Evolutionary conservation across 2,888 invertebrate genomes (phyloP).

Genomic region (Hecatera dysodea): DNA sequence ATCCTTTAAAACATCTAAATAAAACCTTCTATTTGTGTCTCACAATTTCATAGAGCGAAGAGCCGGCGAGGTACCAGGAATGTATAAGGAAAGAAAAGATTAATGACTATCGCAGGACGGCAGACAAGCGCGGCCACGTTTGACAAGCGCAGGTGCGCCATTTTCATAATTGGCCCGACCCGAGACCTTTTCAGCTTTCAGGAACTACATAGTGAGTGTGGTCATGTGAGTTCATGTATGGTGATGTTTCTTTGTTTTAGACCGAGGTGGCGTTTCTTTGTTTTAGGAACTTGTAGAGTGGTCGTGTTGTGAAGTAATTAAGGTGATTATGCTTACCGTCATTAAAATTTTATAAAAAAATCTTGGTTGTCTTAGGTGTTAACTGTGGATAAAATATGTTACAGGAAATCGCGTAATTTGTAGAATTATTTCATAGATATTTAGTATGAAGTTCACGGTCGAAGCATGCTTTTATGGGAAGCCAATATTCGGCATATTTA

Average conservation of each 20-base stretch:
- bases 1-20: conserved; percentile 59
- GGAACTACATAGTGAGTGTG: conserved; percentile 69
- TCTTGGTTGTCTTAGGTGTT: neutral
- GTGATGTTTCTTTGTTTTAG: conserved; percentile 43
- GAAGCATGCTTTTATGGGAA: neutral
- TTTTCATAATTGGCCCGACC: conserved; percentile 91
- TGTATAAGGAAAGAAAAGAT: conserved; percentile 88
- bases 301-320: conserved; percentile 8
- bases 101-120: conserved; percentile 83
- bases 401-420: neutral
- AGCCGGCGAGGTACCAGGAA: conserved; percentile 82
- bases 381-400: neutral
- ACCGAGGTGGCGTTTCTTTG: conserved; percentile 37
- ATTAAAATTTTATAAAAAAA: neutral
- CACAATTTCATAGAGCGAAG: conserved; percentile 70
- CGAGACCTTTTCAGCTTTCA: conserved; percentile 88
- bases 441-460: too few relatives aligned
- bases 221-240: conserved; percentile 64
- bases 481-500: neutral
- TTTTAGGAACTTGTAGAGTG: conserved; percentile 8
- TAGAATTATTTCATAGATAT: too few relatives aligned
- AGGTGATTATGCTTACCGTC: neutral
- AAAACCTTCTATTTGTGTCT: conserved; percentile 70
- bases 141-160: conserved; percentile 90
- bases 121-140: conserved; percentile 88